A percentile compares a stretch with the other conserved stretches of the same genome.
These are phyloP conservation scores for Chymomyza procnemis DNA, from an alignment of 2,888 invertebrate species.

Conservation along the genomic window DNA sequence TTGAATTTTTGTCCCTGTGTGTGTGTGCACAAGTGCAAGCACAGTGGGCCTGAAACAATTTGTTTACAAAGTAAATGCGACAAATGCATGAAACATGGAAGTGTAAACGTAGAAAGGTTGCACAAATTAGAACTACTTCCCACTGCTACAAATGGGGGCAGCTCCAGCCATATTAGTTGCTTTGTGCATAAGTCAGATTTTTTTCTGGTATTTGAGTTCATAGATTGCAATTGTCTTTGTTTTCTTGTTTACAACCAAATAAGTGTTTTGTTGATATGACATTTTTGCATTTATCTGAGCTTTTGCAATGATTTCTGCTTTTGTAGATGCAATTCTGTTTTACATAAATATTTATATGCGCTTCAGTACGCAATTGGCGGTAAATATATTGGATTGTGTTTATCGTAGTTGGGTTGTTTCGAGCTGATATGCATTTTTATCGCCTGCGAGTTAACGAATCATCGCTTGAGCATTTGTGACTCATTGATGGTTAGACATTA, in stretches of 20 bases:
- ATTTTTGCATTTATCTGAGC: background rate
- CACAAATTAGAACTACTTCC: slow-evolving; percentile 7
- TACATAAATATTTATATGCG: too few species aligned
- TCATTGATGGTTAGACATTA: background rate
- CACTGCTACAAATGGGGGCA: background rate
- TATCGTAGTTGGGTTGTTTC: background rate
- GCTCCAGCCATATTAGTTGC: slow-evolving; percentile 21
- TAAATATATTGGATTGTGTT: background rate
- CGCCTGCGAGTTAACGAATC: background rate
- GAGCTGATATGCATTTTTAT: background rate
- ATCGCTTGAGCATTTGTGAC: background rate
- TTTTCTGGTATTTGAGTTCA: slow-evolving; percentile 45
- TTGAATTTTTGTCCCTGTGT: background rate
- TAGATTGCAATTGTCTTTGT: slow-evolving; percentile 40
- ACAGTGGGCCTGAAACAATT: slow-evolving; percentile 47
- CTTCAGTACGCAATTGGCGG: too few species aligned
- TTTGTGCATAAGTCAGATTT: slow-evolving; percentile 28
- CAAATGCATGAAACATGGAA: slow-evolving; percentile 14
- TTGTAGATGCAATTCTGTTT: background rate
- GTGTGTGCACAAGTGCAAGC: slow-evolving; percentile 1
- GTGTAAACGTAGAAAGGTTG: background rate
- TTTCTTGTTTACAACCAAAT: slow-evolving; percentile 34
- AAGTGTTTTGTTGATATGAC: background rate
- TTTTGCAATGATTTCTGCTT: background rate
- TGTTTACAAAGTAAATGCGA: background rate